phyloP scores from a whole-genome alignment of 2,113 vertebrate genomes.

The Edolisoma coerulescens region DNA sequence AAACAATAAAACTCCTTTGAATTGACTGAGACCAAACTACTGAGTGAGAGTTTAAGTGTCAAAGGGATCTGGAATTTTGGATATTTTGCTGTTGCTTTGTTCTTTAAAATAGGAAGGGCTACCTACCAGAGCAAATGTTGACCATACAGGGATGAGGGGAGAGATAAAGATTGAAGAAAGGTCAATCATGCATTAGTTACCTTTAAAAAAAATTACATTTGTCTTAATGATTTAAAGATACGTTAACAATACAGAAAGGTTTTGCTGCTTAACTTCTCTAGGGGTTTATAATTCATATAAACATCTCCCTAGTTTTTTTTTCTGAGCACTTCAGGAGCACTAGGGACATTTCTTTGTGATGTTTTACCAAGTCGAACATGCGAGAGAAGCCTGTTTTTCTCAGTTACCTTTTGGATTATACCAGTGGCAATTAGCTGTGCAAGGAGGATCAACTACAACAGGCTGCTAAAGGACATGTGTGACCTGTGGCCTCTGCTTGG shows the following conservation, averaged over 20 bases:
- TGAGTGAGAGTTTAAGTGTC: not conserved
- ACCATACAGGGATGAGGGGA: not conserved
- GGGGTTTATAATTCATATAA: not conserved
- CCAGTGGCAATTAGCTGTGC: not conserved
- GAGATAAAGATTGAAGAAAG: not conserved
- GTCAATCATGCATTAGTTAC: not conserved
- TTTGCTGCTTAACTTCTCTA: not conserved
- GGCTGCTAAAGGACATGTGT: not conserved
- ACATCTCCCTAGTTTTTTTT: not conserved
- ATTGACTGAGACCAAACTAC: not conserved
- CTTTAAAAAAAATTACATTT: not conserved
- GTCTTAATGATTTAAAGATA: not conserved
- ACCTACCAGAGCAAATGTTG: not conserved
- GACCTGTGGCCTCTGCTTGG: not conserved
- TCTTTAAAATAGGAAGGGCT: not conserved
- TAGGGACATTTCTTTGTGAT: not conserved
- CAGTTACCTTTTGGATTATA: conserved; percentile 18
- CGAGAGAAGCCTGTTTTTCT: not conserved
- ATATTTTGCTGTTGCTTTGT: not conserved
- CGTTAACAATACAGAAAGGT: not conserved
- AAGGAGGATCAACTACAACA: not conserved
- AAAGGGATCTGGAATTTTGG: not conserved
- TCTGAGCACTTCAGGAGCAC: not conserved
- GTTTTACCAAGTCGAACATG: not conserved
- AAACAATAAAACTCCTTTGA: not conserved